Base-by-base conservation (phyloP, 2,113 vertebrate species). In the Cathartes aura region DNA sequence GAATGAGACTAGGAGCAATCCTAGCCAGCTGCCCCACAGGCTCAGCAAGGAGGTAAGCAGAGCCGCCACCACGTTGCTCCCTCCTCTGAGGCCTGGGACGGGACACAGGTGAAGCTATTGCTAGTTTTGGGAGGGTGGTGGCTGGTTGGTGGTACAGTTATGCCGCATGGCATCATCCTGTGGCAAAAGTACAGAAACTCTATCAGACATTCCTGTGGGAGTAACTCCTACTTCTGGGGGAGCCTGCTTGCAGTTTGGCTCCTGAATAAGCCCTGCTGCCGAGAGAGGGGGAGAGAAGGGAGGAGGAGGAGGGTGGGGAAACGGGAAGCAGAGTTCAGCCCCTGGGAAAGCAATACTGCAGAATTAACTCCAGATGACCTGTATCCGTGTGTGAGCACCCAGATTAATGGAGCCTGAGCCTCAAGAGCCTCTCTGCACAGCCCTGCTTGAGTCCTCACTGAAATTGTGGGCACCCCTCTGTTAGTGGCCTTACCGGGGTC, bases 331-430 rank as follows among this genome's bases (percentile, higher is more conserved):
- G 55, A 84, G 48, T 85, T 96, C 80, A 78, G n/a, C 52, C 73
- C 74, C 53, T 96, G 72, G 87, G 78, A 96, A 86, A 4, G 15
- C 32, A 16, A 5, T 85, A 38, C 81, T 29, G 45, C 58, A 92
- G 80, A 87, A 48, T 95, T 97, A 97, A 95, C 89, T 95, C 93
- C 0, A 2, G 45, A 30, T 91, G 84, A 89, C 59, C 82, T 91
- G 66, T 36, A 26, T 82, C 30, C 3, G 1, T 68, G 32, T 83
- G 64, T 66, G 36, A 91, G 53, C 72, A 47, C 29, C 70, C 47
- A n/a, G 48, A 64, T 71, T 76, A 87, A 60, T 1, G 3, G 67
- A 66, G 21, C 14, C 15, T 82, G 68, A 87, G 90, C 74, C 64
- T 85, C 40, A 40, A 78, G 53, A 96, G 27, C 52, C 29, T 68